Evolutionary conservation across 1,140 invertebrate genomes (phyloP).

Genomic region (Drosophila repleta): DNA sequence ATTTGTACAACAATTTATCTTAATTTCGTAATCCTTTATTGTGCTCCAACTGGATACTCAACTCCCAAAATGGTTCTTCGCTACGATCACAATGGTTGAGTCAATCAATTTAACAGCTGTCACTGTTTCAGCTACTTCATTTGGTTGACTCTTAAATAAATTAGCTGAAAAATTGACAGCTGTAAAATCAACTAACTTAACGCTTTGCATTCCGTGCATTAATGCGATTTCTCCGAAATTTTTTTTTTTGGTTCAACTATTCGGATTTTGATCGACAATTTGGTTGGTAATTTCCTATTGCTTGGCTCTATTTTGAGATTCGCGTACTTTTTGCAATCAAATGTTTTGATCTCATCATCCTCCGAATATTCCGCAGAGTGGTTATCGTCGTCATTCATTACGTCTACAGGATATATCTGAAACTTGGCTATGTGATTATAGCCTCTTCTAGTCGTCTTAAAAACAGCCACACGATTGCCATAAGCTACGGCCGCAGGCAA

Average conservation of each 20-base stretch:
- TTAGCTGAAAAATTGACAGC: neutral
- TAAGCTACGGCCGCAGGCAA: slow-evolving; percentile 84
- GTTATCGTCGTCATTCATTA: slow-evolving; percentile 11
- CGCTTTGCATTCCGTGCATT: no score
- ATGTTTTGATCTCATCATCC: neutral
- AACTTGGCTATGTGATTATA: slow-evolving; percentile 45
- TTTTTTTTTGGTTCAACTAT: no score
- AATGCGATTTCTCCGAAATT: no score
- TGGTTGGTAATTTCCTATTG: slow-evolving; percentile 13
- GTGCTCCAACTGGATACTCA: no score
- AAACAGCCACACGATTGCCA: slow-evolving; percentile 87
- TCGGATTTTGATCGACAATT: neutral
- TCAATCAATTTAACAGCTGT: no score
- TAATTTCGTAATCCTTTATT: no score
- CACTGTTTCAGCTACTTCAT: no score
- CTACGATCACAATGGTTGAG: no score
- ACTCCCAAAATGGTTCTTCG: no score
- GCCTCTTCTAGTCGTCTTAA: slow-evolving; percentile 87
- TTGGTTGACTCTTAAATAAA: no score
- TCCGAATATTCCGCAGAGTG: neutral
- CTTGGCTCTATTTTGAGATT: slow-evolving; percentile 5
- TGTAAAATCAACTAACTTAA: no score
- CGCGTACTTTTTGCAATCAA: slow-evolving; percentile 2
- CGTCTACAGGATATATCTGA: slow-evolving; percentile 5
- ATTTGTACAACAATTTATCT: no score